Percentiles rank a stretch among this genome's conserved stretches.
Evolutionary conservation across 2,888 invertebrate species (phyloP).

Genomic region (Tipula vernalis): DNA sequence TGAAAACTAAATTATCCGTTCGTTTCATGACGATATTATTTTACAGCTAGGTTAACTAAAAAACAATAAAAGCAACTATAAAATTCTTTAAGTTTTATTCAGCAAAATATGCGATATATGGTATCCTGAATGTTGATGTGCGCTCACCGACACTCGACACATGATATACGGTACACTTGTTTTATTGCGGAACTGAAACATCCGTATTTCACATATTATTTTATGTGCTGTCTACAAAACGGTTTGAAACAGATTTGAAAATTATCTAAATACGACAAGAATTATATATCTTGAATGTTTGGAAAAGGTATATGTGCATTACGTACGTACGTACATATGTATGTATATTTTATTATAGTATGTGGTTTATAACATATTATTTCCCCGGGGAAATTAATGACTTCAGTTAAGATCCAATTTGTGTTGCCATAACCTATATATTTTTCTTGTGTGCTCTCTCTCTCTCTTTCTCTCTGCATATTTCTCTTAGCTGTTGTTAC

Average conservation of each 20-base stretch:
- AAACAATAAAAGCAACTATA: too few relatives aligned
- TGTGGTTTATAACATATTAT: background rate
- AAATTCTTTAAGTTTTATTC: too few relatives aligned
- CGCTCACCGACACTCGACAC: too few relatives aligned
- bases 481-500: background rate
- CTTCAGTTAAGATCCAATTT: background rate
- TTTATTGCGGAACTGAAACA: background rate
- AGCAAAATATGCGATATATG: too few relatives aligned
- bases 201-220: background rate
- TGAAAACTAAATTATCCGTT: too few relatives aligned
- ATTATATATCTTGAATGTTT: background rate
- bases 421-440: background rate
- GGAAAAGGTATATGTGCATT: background rate
- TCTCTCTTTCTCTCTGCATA: background rate
- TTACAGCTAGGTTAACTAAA: too few relatives aligned
- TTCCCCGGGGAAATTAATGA: background rate
- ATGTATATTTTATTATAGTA: background rate
- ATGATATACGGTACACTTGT: background rate
- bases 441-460: background rate
- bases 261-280: background rate
- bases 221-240: background rate
- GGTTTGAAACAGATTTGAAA: background rate
- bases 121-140: too few relatives aligned
- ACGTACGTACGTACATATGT: background rate
- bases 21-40: too few relatives aligned